Percentiles rank a stretch among this genome's conserved stretches.
These are phyloP conservation scores for Erebia ligea DNA, from an alignment of 2,888 invertebrate species.

Conservation along the genomic window DNA sequence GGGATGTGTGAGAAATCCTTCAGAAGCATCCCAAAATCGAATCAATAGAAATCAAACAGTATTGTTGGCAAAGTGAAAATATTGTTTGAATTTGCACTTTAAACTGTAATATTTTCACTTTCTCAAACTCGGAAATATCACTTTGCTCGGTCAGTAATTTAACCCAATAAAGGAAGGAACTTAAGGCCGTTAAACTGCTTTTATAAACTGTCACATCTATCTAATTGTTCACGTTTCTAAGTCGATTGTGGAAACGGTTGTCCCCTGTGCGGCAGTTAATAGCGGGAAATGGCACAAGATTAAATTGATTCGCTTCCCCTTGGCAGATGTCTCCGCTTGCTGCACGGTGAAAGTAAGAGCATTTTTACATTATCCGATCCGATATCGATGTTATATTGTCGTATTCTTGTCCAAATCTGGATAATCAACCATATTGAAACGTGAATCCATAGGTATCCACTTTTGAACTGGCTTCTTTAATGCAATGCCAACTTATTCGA, in stretches of 20 bases:
- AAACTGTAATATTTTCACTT: no score
- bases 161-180: conserved; percentile 1
- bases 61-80: no score
- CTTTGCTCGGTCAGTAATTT: not conserved
- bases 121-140: no score
- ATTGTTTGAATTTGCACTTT: no score
- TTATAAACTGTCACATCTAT: conserved; percentile 17
- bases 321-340: conserved; percentile 66
- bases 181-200: not conserved
- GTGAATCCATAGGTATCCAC: no score
- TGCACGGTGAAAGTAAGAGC: conserved; percentile 61
- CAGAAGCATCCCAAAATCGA: no score
- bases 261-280: conserved; percentile 61
- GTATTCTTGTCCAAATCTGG: not conserved
- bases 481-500: no score
- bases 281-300: conserved; percentile 74
- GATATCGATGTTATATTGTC: not conserved
- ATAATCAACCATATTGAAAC: no score
- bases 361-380: not conserved
- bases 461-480: no score
- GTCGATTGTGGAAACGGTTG: conserved; percentile 42
- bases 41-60: no score
- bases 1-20: no score
- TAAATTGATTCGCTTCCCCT: conserved; percentile 70
- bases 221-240: conserved; percentile 23